Conservation (phyloP, 2,888 invertebrate genomes). For the Campoplex capitator region DNA sequence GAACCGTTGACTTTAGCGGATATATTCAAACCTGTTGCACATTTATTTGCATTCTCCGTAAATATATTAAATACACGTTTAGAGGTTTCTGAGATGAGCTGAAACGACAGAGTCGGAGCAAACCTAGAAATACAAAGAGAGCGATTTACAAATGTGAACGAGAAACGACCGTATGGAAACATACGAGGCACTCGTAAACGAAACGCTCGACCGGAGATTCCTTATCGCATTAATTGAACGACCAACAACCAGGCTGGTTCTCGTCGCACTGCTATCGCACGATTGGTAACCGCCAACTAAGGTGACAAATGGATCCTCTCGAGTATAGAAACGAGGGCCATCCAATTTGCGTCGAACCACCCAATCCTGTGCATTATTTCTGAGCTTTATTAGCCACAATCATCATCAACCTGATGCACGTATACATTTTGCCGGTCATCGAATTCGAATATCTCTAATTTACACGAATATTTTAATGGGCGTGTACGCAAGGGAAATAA, state of each 20-base stretch:
- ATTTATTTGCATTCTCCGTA: neutral
- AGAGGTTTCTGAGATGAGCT: neutral
- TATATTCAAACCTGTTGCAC: slow-evolving; percentile 56
- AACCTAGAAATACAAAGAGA: neutral
- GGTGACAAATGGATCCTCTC: slow-evolving; percentile 70
- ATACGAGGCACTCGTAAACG: slow-evolving; percentile 62
- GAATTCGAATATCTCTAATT: neutral
- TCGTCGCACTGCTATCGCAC: slow-evolving; percentile 51
- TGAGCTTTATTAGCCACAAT: neutral
- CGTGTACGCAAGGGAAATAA: too few relatives aligned
- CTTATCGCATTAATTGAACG: slow-evolving; percentile 71
- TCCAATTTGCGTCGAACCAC: slow-evolving; percentile 36
- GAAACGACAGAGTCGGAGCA: slow-evolving; percentile 2
- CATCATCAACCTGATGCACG: neutral
- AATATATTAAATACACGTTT: too few relatives aligned
- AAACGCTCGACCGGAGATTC: slow-evolving; percentile 68
- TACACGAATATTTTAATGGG: neutral
- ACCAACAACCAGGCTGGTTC: slow-evolving; percentile 58
- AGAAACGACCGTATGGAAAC: slow-evolving; percentile 52
- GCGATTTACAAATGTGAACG: slow-evolving; percentile 15
- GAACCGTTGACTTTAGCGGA: slow-evolving; percentile 22
- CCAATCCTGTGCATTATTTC: neutral
- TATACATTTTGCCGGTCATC: neutral
- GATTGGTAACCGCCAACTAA: slow-evolving; percentile 70
- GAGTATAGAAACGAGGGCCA: slow-evolving; percentile 65